Percentiles rank a stretch among this genome's conserved stretches.
phyloP scores from a whole-genome alignment of 2,113 vertebrate genomes.

The Oryzias woworae region DNA sequence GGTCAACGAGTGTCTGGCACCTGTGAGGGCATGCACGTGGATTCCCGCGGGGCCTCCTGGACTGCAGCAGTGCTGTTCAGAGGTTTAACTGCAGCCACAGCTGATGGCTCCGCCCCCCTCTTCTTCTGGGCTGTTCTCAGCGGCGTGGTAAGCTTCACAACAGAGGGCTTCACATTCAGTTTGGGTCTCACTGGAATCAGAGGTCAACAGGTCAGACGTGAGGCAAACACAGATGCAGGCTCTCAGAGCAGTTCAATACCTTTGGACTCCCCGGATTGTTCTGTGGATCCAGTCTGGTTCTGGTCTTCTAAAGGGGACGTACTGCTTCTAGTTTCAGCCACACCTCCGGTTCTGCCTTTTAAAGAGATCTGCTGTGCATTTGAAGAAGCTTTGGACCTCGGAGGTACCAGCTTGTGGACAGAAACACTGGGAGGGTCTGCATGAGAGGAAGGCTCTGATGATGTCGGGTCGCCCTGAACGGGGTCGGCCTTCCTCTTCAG shows the following conservation, averaged over 20 bases:
- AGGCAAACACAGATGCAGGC: no score
- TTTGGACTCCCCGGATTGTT: slow-evolving; percentile 55
- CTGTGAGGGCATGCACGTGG: slow-evolving; percentile 15
- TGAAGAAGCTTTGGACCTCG: slow-evolving; percentile 32
- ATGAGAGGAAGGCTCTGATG: slow-evolving; percentile 12
- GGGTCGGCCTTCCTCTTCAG: slow-evolving; percentile 36
- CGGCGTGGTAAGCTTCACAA: slow-evolving; percentile 76
- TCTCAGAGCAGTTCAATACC: slow-evolving; percentile 48
- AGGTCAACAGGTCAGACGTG: not conserved
- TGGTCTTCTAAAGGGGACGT: not conserved
- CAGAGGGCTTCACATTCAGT: slow-evolving; percentile 84
- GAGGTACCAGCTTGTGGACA: slow-evolving; percentile 27
- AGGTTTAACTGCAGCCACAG: slow-evolving; percentile 87
- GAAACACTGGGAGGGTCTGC: slow-evolving; percentile 1
- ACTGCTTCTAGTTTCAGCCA: slow-evolving; percentile 4
- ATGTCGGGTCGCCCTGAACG: not conserved
- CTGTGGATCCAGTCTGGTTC: slow-evolving; percentile 31
- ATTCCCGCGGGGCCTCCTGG: slow-evolving; percentile 28
- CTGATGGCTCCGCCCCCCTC: slow-evolving; percentile 75
- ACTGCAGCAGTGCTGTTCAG: slow-evolving; percentile 63
- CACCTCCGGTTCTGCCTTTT: not conserved
- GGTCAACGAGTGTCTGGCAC: slow-evolving; percentile 23
- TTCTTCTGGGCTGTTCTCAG: slow-evolving; percentile 79
- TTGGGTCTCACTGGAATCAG: slow-evolving; percentile 82
- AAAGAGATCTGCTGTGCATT: not conserved